These are phyloP conservation scores for Tribolium madens DNA, from an alignment of 1,140 invertebrate species.

Conservation along the genomic window DNA sequence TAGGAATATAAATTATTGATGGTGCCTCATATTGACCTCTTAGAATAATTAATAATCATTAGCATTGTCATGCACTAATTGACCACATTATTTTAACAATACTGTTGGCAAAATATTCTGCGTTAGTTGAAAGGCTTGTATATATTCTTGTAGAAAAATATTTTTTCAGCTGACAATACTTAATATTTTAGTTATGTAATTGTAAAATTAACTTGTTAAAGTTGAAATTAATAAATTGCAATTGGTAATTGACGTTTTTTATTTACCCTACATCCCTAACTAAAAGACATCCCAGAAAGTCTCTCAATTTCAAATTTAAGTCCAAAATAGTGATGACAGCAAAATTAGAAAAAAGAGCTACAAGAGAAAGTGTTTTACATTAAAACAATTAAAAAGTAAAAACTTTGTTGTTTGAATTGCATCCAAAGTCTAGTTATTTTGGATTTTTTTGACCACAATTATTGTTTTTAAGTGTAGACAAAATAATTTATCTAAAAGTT, in stretches of 20 bases:
- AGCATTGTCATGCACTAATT: conserved; percentile 29
- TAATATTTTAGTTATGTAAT: conserved; percentile 28
- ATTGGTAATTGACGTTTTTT: not conserved
- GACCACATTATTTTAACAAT: conserved; percentile 27
- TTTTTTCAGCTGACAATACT: conserved; percentile 64
- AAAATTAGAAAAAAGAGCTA: too few species aligned
- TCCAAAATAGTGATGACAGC: too few species aligned
- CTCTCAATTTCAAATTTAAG: not conserved
- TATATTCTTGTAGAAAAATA: conserved; percentile 61
- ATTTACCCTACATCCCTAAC: not conserved
- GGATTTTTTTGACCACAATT: too few species aligned
- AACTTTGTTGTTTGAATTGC: too few species aligned
- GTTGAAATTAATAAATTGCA: conserved; percentile 38
- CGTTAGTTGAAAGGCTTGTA: conserved; percentile 55
- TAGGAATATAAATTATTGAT: conserved; percentile 50
- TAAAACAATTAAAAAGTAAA: too few species aligned
- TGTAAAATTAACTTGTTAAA: conserved; percentile 43
- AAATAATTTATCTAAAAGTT: too few species aligned
- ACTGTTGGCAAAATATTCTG: conserved; percentile 32
- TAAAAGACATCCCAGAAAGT: not conserved
- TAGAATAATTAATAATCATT: conserved; percentile 39
- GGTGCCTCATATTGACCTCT: conserved; percentile 53
- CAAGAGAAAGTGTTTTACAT: too few species aligned
- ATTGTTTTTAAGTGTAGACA: too few species aligned
- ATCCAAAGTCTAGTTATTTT: too few species aligned